These are phyloP conservation scores for Cryptosula pallasiana DNA, from an alignment of 2,888 invertebrate genomes.

Conservation along the genomic window DNA sequence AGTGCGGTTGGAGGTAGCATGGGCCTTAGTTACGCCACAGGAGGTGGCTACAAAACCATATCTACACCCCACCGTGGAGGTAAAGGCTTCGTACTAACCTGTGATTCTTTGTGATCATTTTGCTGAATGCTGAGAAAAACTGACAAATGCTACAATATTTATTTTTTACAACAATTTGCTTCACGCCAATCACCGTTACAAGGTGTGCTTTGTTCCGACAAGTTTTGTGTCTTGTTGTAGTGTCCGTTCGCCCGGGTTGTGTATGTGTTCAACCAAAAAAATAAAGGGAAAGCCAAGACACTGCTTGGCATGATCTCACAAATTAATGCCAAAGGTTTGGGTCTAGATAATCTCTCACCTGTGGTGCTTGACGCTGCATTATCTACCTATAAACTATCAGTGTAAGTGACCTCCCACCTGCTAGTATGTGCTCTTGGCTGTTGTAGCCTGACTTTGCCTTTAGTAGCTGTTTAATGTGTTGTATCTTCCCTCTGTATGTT, in stretches of 20 bases:
- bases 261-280: slow-evolving; percentile 44
- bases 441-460: no score
- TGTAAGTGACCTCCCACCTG: no score
- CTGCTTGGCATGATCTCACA: slow-evolving; percentile 38
- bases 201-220: background rate
- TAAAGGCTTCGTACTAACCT: no score
- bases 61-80: slow-evolving; percentile 36
- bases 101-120: no score
- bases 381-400: slow-evolving; percentile 49
- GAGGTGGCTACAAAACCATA: slow-evolving; percentile 38
- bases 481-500: no score
- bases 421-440: no score
- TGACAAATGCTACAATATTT: no score
- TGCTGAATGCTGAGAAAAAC: no score
- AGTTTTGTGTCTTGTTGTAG: slow-evolving; percentile 30
- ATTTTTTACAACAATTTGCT: no score
- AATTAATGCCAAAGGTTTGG: slow-evolving; percentile 46
- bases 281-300: slow-evolving; percentile 37
- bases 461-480: no score
- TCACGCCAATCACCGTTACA: no score
- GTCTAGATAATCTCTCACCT: slow-evolving; percentile 43
- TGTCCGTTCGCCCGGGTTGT: slow-evolving; percentile 50
- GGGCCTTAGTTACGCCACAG: slow-evolving; percentile 40
- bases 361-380: slow-evolving; percentile 48
- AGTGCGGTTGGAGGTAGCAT: slow-evolving; percentile 45